A percentile compares a stretch with the other conserved stretches of the same genome.
phyloP scores from a whole-genome alignment of 2,113 vertebrate genomes.

The Ptychochromis oligacanthus region DNA sequence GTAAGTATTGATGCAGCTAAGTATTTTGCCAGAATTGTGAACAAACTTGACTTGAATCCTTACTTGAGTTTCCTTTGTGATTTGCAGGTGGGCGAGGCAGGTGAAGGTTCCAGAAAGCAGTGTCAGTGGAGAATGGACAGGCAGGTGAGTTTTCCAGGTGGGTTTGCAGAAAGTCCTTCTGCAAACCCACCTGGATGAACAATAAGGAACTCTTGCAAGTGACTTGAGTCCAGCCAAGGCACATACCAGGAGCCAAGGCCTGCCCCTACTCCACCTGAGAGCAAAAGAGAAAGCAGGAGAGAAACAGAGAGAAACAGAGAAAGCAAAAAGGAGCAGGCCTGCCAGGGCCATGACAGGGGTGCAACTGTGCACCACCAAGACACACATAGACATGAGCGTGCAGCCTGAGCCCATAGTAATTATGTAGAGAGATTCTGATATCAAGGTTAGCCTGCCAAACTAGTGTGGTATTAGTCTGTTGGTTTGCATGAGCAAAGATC shows the following conservation, averaged over 20 bases:
- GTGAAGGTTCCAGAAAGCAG: background rate
- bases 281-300: background rate
- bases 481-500: background rate
- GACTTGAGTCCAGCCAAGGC: background rate
- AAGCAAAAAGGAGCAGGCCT: accelerated
- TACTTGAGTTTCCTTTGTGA: background rate
- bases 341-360: background rate
- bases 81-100: background rate
- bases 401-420: background rate
- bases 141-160: background rate
- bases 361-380: background rate
- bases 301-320: no score
- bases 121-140: background rate
- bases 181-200: no score
- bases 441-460: no score
- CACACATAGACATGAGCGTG: background rate
- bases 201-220: background rate
- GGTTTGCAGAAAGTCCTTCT: background rate
- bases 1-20: background rate
- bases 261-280: background rate
- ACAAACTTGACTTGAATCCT: background rate
- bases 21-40: background rate
- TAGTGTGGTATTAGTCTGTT: no score
- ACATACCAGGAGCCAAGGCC: background rate
- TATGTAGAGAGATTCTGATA: background rate